phyloP scores from a whole-genome alignment of 2,888 invertebrate species.

The Meteorus cinctellus region DNA sequence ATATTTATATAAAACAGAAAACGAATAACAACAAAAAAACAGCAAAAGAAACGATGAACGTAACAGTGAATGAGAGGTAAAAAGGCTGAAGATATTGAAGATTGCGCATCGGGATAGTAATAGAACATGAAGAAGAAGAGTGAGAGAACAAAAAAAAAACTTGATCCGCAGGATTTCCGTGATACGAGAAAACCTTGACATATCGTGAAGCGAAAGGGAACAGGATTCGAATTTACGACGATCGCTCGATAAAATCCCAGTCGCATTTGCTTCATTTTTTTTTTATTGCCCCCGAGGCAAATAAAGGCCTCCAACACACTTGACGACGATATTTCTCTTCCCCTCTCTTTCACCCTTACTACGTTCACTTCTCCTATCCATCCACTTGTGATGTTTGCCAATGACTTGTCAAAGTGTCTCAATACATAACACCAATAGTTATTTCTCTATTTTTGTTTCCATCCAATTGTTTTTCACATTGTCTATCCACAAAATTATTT shows the following conservation, averaged over 20 bases:
- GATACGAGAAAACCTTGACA: constrained; percentile 37
- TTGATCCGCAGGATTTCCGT: constrained; percentile 41
- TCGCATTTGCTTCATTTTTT: constrained; percentile 45
- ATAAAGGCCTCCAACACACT: constrained; percentile 27
- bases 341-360: constrained; percentile 14
- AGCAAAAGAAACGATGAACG: background rate
- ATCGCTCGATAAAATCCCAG: constrained; percentile 56
- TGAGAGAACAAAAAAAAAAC: constrained; percentile 36
- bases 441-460: background rate
- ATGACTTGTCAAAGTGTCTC: constrained; percentile 17
- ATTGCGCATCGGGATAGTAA: background rate
- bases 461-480: constrained; percentile 3
- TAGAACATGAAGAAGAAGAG: constrained; percentile 8
- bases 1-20: background rate
- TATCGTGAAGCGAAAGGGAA: constrained; percentile 45
- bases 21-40: background rate
- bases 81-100: background rate
- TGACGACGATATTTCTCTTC: constrained; percentile 41
- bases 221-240: constrained; percentile 59
- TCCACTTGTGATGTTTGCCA: constrained; percentile 14
- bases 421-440: background rate
- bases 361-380: background rate
- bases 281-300: constrained; percentile 51
- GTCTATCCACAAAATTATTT: background rate
- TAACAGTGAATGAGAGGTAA: background rate